Conservation (phyloP, 2,888 invertebrate genomes). For the Chrysodeixis includens region DNA sequence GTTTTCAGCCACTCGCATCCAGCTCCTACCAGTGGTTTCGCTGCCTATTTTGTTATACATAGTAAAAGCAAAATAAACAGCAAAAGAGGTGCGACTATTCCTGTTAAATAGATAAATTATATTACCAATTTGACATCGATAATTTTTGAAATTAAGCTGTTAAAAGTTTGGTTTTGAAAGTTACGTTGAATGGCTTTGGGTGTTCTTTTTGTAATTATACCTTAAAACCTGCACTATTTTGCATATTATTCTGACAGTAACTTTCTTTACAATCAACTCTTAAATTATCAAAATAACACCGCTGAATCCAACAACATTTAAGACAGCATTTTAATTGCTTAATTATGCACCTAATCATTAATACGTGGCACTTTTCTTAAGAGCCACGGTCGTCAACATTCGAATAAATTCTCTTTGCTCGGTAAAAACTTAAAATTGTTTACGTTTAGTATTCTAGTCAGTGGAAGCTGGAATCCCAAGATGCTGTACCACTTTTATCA, state of each 20-base stretch:
- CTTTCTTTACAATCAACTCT: too few relatives aligned
- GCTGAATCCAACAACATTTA: background rate
- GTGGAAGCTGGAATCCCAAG: background rate
- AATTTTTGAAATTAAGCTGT: too few relatives aligned
- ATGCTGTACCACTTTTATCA: slow-evolving; percentile 8
- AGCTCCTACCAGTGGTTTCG: too few relatives aligned
- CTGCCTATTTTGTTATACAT: too few relatives aligned
- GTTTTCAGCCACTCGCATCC: too few relatives aligned
- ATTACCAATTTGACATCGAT: too few relatives aligned
- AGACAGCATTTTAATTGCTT: background rate
- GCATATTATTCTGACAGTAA: background rate
- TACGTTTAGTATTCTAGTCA: slow-evolving; percentile 5
- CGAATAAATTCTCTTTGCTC: background rate
- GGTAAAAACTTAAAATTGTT: slow-evolving; percentile 4
- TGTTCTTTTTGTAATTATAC: too few relatives aligned
- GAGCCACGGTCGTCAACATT: background rate
- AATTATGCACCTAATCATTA: background rate
- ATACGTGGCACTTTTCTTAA: background rate
- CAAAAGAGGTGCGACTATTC: too few relatives aligned
- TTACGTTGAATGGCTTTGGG: too few relatives aligned
- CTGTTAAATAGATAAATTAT: too few relatives aligned
- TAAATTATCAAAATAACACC: background rate
- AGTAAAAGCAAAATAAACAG: too few relatives aligned
- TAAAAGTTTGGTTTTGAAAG: too few relatives aligned
- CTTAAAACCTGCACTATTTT: background rate